These are phyloP conservation scores for Brienomyrus brachyistius DNA, from an alignment of 2,113 vertebrate species.

Conservation along the genomic window DNA sequence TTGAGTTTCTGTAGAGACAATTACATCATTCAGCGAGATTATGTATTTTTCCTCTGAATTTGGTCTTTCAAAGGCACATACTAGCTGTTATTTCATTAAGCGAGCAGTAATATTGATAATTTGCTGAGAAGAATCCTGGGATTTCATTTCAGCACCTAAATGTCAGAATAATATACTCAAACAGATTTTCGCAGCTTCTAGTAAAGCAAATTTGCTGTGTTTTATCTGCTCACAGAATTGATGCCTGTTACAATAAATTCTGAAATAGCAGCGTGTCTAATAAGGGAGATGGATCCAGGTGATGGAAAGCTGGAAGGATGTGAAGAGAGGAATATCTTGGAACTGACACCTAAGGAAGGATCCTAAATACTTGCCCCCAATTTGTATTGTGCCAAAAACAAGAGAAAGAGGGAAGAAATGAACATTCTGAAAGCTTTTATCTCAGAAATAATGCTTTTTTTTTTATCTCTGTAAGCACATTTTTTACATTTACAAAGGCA, in stretches of 20 bases:
- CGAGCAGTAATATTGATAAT: not conserved
- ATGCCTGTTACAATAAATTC: not conserved
- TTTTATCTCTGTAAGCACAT: constrained; percentile 16
- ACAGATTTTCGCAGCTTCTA: not conserved
- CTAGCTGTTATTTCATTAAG: not conserved
- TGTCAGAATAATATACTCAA: not conserved
- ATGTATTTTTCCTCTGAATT: not conserved
- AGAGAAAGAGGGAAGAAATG: not conserved
- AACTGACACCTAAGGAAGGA: not conserved
- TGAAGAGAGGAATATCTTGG: not conserved
- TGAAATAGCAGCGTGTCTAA: not conserved
- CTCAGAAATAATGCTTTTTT: not conserved
- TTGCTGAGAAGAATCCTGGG: not conserved
- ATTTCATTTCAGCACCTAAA: not conserved
- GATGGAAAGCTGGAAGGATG: not conserved
- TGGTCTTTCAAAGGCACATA: not conserved
- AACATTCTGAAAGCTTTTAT: not conserved
- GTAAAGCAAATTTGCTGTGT: not conserved
- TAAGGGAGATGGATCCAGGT: not conserved
- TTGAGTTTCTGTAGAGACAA: not conserved
- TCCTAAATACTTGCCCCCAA: not conserved
- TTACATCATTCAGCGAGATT: not conserved
- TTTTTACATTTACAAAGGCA: not conserved
- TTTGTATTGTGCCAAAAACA: not conserved
- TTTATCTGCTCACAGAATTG: not conserved